Base-by-base conservation (phyloP, 2,797 vertebrate genomes). In the Lepidocolaptes lacrymiger region DNA sequence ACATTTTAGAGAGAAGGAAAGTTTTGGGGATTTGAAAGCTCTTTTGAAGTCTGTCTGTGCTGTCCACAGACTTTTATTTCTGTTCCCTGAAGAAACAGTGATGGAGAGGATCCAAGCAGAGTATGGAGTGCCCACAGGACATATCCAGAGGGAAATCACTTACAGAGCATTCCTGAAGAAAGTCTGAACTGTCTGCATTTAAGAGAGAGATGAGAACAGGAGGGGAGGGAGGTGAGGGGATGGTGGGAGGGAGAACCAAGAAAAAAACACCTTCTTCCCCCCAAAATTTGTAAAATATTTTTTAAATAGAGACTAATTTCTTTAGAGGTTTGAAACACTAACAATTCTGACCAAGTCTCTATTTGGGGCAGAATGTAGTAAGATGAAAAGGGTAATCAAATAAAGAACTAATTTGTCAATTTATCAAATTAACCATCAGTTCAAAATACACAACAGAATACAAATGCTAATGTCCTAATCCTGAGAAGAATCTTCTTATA, bases 241-340 rank as follows among this genome's bases (percentile, higher is more conserved):
- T 34, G 14, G 8, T 3, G 4, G 4, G 6, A 73, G 6, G 11
- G 9, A 39, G 7, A 39, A 18, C 4, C 7, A 56, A 80, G 7
- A n/a, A 54, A 71, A 58, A 52, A 2, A 0, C 1, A 2, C 4
- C 4, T n/a, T 2, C 1, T 56, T 2, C 10, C 3, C 7, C 4
- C 1, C 1, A 61, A 63, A 41, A 12, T 3, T 7, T 49, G 4
- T 64, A 49, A 34, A 88, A 79, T 15, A 18, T 63, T 78, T 90
- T 80, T 84, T 78, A 23, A 54, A 58, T 44, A 49, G 9, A 73
- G 21, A 43, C 4, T 12, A 61, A 37, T 13, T 23, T 83, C 14
- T 77, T 69, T 1, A 10, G 41, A 83, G 63, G 2, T 73, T 77
- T 92, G 15, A 89, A 85, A 51, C 14, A 32, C 14, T 44, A 30